Evolutionary conservation across 2,797 vertebrate species (phyloP).

Genomic region (Tapera naevia): DNA sequence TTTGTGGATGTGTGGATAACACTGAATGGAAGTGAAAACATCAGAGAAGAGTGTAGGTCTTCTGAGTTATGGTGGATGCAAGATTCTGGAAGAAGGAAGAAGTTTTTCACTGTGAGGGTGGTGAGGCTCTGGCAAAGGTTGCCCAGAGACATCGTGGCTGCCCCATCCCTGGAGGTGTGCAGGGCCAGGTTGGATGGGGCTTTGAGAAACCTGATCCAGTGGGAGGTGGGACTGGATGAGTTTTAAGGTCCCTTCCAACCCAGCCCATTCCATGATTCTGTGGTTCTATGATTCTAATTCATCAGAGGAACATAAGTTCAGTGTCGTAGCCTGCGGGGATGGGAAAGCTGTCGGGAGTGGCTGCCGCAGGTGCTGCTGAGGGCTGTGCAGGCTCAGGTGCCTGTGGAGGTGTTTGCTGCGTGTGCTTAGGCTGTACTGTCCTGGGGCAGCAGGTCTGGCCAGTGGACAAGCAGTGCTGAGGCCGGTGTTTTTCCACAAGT

Average conservation of each 20-base stretch:
- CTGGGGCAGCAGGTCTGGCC: background rate
- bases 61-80: background rate
- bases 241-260: too few species aligned
- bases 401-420: background rate
- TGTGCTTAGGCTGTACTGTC: background rate
- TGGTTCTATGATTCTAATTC: background rate
- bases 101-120: too few species aligned
- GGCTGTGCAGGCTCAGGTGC: background rate
- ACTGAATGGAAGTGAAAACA: background rate
- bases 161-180: too few species aligned
- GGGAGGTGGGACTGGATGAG: too few species aligned
- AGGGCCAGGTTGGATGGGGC: too few species aligned
- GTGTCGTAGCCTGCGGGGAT: background rate
- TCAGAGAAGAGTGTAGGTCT: background rate
- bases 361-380: fast-evolving
- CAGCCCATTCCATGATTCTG: too few species aligned
- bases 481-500: background rate
- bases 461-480: background rate
- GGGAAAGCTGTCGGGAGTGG: background rate
- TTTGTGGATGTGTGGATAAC: background rate
- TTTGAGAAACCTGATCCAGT: too few species aligned
- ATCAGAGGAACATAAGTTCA: background rate
- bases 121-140: too few species aligned
- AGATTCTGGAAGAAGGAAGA: too few species aligned
- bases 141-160: too few species aligned